Evolutionary conservation across 2,888 invertebrate genomes (phyloP).

Genomic region (Antheraea yamamai): DNA sequence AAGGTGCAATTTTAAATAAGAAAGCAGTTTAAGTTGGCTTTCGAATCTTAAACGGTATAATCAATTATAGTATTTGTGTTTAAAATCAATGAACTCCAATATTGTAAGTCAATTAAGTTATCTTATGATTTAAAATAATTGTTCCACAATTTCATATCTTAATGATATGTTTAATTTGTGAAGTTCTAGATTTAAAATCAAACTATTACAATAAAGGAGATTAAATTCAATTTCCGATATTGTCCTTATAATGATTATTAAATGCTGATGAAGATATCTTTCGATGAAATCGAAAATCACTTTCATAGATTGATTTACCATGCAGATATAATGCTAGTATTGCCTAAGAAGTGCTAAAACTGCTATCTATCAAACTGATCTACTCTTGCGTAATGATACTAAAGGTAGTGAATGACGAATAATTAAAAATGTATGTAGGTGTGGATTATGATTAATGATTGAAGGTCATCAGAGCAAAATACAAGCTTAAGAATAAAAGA

Average conservation of each 20-base stretch:
- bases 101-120: not conserved
- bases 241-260: not conserved
- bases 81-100: not conserved
- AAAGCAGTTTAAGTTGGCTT: too few species aligned
- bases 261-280: not conserved
- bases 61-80: not conserved
- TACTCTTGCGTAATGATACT: not conserved
- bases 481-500: constrained; percentile 30
- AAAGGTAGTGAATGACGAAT: not conserved
- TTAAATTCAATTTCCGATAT: not conserved
- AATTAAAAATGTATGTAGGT: not conserved
- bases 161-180: not conserved
- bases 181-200: not conserved
- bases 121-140: not conserved
- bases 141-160: not conserved
- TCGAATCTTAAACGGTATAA: not conserved
- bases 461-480: constrained; percentile 16
- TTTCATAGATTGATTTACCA: constrained; percentile 1
- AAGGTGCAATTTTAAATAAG: too few species aligned
- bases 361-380: not conserved
- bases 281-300: not conserved
- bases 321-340: not conserved
- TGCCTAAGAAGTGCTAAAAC: constrained; percentile 5
- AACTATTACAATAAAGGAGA: not conserved
- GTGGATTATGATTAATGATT: not conserved